Evolutionary conservation across 2,113 vertebrate species (phyloP).

Genomic region (Gopherus flavomarginatus): DNA sequence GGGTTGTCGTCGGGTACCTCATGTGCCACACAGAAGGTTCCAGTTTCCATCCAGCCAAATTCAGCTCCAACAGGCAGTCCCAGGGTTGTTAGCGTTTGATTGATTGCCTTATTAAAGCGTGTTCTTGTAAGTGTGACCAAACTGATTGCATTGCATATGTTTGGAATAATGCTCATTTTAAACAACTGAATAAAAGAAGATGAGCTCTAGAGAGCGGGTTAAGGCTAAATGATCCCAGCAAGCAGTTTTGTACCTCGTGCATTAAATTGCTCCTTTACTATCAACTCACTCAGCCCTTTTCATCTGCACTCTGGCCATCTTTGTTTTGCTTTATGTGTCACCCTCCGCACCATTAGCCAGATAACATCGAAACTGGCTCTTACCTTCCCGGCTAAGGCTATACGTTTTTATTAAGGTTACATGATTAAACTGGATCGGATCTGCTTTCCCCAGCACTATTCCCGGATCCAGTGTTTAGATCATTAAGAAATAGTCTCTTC

Average conservation of each 20-base stretch:
- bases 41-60: slow-evolving; percentile 52
- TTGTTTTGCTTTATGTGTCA: slow-evolving; percentile 17
- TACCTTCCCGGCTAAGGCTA: background rate
- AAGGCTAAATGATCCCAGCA: slow-evolving; percentile 76
- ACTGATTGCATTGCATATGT: slow-evolving; percentile 99
- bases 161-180: slow-evolving; percentile 98
- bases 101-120: slow-evolving; percentile 99
- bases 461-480: slow-evolving; percentile 12
- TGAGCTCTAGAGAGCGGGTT: slow-evolving; percentile 74
- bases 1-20: background rate
- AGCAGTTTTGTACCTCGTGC: slow-evolving; percentile 73
- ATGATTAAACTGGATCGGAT: slow-evolving; percentile 20
- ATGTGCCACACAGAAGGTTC: background rate
- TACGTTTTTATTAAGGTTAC: slow-evolving; percentile 60
- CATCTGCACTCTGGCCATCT: slow-evolving; percentile 4
- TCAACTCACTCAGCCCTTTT: slow-evolving; percentile 61
- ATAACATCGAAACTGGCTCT: background rate
- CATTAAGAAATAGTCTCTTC: background rate
- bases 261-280: slow-evolving; percentile 76
- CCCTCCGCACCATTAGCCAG: slow-evolving; percentile 20
- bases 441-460: slow-evolving; percentile 14
- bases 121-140: slow-evolving; percentile 99
- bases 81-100: slow-evolving; percentile 88
- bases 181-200: slow-evolving; percentile 86
- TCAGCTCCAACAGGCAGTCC: slow-evolving; percentile 56